phyloP scores from a whole-genome alignment of 2,113 vertebrate genomes.

The Tragelaphus strepsiceros region DNA sequence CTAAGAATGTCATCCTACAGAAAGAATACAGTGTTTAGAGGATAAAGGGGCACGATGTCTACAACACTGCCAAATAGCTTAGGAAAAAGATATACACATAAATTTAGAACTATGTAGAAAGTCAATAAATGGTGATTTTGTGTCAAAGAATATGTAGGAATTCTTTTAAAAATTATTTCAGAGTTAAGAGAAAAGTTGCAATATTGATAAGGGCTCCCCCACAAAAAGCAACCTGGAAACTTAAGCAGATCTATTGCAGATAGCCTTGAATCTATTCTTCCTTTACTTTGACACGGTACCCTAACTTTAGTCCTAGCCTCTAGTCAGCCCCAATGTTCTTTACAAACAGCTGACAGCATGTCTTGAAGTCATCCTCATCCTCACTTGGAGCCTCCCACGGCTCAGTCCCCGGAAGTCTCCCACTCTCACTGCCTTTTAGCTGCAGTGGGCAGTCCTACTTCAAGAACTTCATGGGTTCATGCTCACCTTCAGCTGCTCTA shows the following conservation, averaged over 20 bases:
- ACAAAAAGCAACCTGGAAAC: neutral
- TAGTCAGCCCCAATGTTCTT: neutral
- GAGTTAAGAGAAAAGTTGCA: neutral
- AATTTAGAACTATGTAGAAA: neutral
- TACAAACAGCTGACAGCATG: neutral
- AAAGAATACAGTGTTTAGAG: neutral
- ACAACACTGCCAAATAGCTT: neutral
- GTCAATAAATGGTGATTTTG: neutral
- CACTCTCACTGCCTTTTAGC: neutral
- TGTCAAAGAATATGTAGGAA: neutral
- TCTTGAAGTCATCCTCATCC: neutral
- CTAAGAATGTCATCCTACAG: neutral
- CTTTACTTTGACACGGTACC: neutral
- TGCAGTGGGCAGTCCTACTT: neutral
- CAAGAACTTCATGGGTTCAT: accelerated
- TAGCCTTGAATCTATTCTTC: neutral
- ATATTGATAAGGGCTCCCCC: neutral
- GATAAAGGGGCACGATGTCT: neutral
- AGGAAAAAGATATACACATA: neutral
- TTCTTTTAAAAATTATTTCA: neutral
- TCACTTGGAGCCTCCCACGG: neutral
- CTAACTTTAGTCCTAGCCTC: neutral
- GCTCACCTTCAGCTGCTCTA: neutral
- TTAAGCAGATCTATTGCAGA: neutral
- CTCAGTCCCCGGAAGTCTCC: neutral